Evolutionary conservation across 1,140 invertebrate species (phyloP).

Genomic region (Thaumatotibia leucotreta): DNA sequence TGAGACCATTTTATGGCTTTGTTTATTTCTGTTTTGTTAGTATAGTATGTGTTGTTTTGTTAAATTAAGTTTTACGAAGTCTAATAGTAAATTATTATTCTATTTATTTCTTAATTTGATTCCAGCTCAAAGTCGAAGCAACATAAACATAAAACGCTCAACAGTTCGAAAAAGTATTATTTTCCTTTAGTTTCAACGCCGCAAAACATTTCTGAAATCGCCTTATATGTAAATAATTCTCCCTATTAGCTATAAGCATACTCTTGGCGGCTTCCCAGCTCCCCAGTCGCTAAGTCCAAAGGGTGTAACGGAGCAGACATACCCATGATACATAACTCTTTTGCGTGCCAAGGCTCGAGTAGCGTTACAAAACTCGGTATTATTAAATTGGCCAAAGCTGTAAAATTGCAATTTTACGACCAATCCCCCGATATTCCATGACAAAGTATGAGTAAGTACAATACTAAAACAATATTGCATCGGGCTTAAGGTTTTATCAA

Average conservation of each 20-base stretch:
- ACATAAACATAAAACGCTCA: background rate
- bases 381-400: constrained; percentile 6
- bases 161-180: background rate
- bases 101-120: too few relatives aligned
- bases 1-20: too few relatives aligned
- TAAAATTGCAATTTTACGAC: constrained; percentile 11
- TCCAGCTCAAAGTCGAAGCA: too few relatives aligned
- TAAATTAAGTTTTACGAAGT: too few relatives aligned
- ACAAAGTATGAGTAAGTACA: constrained; percentile 9
- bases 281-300: background rate
- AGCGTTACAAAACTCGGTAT: constrained; percentile 1
- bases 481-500: constrained; percentile 9
- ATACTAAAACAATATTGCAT: constrained; percentile 13
- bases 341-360: background rate
- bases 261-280: background rate
- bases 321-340: background rate
- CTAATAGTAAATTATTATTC: too few relatives aligned
- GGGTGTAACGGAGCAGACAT: background rate
- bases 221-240: constrained; percentile 1
- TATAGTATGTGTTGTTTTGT: too few relatives aligned
- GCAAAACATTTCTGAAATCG: background rate
- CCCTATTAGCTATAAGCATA: background rate
- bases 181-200: background rate
- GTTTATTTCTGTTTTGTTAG: too few relatives aligned
- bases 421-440: background rate